Conservation (phyloP, 2,113 vertebrate genomes). For the Corythoichthys intestinalis region DNA sequence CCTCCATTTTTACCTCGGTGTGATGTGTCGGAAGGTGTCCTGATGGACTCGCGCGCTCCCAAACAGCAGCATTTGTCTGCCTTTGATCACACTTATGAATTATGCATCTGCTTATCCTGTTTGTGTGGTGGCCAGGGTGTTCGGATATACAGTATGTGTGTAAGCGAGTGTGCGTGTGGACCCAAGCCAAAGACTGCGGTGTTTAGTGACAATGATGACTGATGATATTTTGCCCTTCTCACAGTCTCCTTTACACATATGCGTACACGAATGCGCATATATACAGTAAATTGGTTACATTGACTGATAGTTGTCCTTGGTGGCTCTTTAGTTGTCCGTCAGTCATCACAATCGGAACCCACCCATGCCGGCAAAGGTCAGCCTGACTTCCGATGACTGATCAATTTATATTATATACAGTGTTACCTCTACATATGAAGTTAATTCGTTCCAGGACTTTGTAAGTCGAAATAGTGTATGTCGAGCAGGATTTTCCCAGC, state of each 20-base stretch:
- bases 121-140: constrained; percentile 31
- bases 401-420: neutral
- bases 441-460: too few relatives aligned
- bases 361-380: constrained; percentile 34
- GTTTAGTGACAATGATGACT: constrained; percentile 57
- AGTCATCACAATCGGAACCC: constrained; percentile 13
- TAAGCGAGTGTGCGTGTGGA: constrained; percentile 20
- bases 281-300: constrained; percentile 14
- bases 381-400: neutral
- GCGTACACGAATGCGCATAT: constrained; percentile 7
- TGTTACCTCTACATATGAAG: too few relatives aligned
- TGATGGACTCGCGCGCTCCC: constrained; percentile 40
- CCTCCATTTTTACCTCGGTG: constrained; percentile 23
- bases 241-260: constrained; percentile 10
- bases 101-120: constrained; percentile 52
- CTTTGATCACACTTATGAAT: constrained; percentile 63
- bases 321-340: constrained; percentile 10
- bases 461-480: too few relatives aligned
- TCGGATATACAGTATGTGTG: constrained; percentile 15
- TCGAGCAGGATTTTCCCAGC: too few relatives aligned
- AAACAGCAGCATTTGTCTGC: constrained; percentile 50
- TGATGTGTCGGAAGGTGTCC: constrained; percentile 25
- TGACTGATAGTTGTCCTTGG: constrained; percentile 42
- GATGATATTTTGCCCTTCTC: constrained; percentile 48
- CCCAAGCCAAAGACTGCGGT: constrained; percentile 53